These are phyloP conservation scores for Sinohyriopsis cumingii DNA, from an alignment of 2,888 invertebrate species.

Conservation along the genomic window DNA sequence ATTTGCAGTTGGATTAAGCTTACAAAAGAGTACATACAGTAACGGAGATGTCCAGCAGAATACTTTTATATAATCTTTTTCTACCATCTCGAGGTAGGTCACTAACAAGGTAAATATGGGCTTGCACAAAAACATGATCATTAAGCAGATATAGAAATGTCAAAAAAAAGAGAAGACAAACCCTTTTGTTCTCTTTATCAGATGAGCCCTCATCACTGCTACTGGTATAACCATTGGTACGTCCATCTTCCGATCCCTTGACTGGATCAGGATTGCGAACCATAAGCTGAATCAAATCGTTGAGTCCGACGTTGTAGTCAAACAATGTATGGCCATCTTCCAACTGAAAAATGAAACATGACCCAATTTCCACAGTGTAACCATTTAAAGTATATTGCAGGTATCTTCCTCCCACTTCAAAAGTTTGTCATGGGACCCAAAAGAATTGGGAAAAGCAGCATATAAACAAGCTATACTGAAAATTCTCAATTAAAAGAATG, in stretches of 20 bases:
- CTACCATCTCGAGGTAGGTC: no score
- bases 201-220: slow-evolving; percentile 53
- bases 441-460: no score
- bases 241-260: slow-evolving; percentile 17
- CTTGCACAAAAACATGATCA: no score
- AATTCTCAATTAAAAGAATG: no score
- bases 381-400: background rate
- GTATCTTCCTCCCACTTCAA: background rate
- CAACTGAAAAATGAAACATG: slow-evolving; percentile 74
- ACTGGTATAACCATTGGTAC: slow-evolving; percentile 32
- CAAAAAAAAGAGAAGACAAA: slow-evolving; percentile 6
- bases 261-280: slow-evolving; percentile 57
- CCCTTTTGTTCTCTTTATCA: slow-evolving; percentile 66
- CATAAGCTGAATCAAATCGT: slow-evolving; percentile 84
- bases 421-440: no score
- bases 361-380: background rate
- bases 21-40: no score
- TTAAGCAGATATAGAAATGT: no score
- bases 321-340: slow-evolving; percentile 83
- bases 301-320: slow-evolving; percentile 84
- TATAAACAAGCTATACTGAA: no score
- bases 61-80: no score
- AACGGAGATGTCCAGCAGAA: no score
- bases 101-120: no score
- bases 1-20: no score